Evolutionary conservation across 53 echinoderm and acorn worm species (phyloP).

Genomic region (Antedon mediterranea): DNA sequence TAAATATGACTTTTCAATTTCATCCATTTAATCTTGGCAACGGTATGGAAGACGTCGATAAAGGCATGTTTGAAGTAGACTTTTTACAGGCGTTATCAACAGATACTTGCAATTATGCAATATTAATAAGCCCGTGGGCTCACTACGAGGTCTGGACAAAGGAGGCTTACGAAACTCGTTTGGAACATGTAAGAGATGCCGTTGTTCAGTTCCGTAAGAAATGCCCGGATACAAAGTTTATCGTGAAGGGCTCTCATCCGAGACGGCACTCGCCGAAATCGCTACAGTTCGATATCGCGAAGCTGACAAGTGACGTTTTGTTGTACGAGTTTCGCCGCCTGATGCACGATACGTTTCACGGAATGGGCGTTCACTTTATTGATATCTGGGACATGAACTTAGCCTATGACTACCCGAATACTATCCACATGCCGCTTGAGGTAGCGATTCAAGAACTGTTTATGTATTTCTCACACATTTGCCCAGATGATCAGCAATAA

Average conservation of each 20-base stretch:
- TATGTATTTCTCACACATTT: background rate
- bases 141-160: background rate
- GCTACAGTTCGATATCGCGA: background rate
- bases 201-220: background rate
- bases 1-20: background rate
- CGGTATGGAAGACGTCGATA: background rate
- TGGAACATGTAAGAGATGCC: background rate
- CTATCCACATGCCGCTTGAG: background rate
- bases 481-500: background rate
- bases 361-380: background rate
- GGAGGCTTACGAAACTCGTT: background rate
- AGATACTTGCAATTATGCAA: background rate
- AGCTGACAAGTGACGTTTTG: background rate
- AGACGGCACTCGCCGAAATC: background rate
- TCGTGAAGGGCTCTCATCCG: background rate
- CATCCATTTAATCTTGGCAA: background rate
- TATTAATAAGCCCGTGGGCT: background rate
- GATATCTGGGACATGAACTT: background rate
- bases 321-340: background rate
- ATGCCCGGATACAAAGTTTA: background rate
- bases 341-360: background rate
- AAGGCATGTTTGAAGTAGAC: background rate
- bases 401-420: background rate
- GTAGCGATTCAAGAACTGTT: background rate
- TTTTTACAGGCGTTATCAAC: background rate